Evolutionary conservation across 1,140 invertebrate species (phyloP).

Genomic region (Cydia pomonella): DNA sequence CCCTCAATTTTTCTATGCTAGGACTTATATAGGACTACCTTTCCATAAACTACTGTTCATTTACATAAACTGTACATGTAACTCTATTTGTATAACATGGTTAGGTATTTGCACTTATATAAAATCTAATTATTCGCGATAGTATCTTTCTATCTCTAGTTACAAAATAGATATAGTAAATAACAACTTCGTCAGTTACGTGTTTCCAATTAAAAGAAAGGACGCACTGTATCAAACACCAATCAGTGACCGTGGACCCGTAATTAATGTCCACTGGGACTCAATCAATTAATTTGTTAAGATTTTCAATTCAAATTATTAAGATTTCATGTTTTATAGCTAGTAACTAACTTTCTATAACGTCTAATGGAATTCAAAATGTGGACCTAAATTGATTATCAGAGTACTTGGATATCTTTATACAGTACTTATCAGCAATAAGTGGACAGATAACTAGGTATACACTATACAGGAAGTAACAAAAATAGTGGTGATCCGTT

Average conservation of each 20-base stretch:
- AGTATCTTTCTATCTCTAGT: slow-evolving; percentile 4
- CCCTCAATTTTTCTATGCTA: no score
- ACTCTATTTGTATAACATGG: neutral
- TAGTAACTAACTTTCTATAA: neutral
- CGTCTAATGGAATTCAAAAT: no score
- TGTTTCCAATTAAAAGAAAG: slow-evolving; percentile 18
- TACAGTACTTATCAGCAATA: no score
- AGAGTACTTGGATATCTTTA: no score
- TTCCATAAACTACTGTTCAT: no score
- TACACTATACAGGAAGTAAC: no score
- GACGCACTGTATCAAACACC: slow-evolving; percentile 1
- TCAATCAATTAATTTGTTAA: neutral
- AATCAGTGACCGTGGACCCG: neutral
- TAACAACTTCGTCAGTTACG: slow-evolving; percentile 19
- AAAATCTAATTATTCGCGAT: neutral
- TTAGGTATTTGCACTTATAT: neutral
- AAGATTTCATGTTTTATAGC: neutral
- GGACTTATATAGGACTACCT: no score
- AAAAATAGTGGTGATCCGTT: no score
- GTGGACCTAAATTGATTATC: no score
- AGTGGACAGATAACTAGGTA: no score
- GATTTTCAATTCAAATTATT: neutral
- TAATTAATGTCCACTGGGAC: slow-evolving; percentile 3
- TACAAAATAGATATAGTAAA: slow-evolving; percentile 16
- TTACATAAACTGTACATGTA: no score